A percentile compares a stretch with the other conserved stretches of the same genome.
These are phyloP conservation scores for Acanthornis magna DNA, from an alignment of 2,797 vertebrate genomes.

Conservation along the genomic window DNA sequence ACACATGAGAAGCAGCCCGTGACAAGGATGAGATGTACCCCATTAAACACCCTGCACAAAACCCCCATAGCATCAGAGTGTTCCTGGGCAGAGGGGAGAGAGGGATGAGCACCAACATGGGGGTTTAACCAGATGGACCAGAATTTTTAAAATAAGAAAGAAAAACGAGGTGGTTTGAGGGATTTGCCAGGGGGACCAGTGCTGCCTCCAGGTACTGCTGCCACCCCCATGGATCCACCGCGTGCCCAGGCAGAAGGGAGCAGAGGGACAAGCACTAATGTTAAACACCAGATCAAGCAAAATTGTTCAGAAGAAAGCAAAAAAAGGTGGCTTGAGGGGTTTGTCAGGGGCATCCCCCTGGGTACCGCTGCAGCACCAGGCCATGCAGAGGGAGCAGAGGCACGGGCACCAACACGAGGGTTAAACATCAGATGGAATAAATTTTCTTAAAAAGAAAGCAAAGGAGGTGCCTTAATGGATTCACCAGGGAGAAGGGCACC, in stretches of 20 bases:
- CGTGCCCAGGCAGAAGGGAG: neutral
- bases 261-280: neutral
- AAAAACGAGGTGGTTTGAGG: neutral
- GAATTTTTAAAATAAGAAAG: too few relatives aligned
- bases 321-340: neutral
- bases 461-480: neutral
- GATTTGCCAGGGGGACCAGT: neutral
- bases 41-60: fast-evolving
- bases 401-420: fast-evolving
- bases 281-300: neutral
- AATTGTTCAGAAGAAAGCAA: neutral
- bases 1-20: fast-evolving
- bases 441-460: neutral
- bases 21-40: fast-evolving
- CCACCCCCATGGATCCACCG: neutral
- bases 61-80: fast-evolving
- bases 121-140: neutral
- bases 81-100: neutral
- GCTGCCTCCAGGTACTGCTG: neutral
- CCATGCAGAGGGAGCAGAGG: neutral
- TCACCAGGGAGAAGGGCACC: neutral
- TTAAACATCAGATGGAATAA: neutral
- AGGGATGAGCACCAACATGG: neutral
- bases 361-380: neutral
- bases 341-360: fast-evolving